Base-by-base conservation (phyloP, 2,113 vertebrate species). In the Ochotona curzoniae region DNA sequence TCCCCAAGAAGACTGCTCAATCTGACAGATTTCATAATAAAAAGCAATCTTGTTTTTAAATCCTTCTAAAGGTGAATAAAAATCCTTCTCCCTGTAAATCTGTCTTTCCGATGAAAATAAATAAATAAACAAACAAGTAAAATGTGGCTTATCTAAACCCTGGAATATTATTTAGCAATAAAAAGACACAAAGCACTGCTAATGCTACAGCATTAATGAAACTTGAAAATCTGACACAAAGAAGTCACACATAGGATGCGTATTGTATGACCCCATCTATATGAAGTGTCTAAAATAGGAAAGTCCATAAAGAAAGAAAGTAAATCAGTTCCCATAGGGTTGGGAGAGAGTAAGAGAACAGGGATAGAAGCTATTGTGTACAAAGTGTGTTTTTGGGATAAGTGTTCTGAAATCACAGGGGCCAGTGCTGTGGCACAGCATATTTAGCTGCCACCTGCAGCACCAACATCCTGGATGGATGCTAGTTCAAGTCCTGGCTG, bases 111-210 rank as follows among this genome's bases (percentile, higher is more conserved):
- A 44, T 44, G 38, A 44, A 44, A 44, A 44, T 44, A 44, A 44
- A 44, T 44, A 44, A 44, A 44, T 20, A n/a, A 92, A 64, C 20
- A 38, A 76, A 61, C 26, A 30, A 4, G 30, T 51, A 76, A 70
- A 87, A 69, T 51, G 23, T 90, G 64, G 12, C 17, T 51, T 87
- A 51, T n/a, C 80, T 32, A 32, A 73, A 38, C 32, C 66, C n/a
- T 32, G 8, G 70, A 73, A 54, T 61, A 66, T 47, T 64, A 26
- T 83, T 64, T 83, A 54, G 13, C 15, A 80, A 85, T 74, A 60
- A 90, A 78, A 81, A 76, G n/a, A 81, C 84, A 74, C 26, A 21
- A 92, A 74, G 15, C 28, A 25, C 11, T 85, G 67, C 87, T 32
- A 74, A 57, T 47, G 38, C n/a, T 83, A 32, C 30, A 38, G 75